A percentile compares a stretch with the other conserved stretches of the same genome.
These are phyloP conservation scores for Leucophora obtusa DNA, from an alignment of 2,888 invertebrate genomes.

Conservation along the genomic window DNA sequence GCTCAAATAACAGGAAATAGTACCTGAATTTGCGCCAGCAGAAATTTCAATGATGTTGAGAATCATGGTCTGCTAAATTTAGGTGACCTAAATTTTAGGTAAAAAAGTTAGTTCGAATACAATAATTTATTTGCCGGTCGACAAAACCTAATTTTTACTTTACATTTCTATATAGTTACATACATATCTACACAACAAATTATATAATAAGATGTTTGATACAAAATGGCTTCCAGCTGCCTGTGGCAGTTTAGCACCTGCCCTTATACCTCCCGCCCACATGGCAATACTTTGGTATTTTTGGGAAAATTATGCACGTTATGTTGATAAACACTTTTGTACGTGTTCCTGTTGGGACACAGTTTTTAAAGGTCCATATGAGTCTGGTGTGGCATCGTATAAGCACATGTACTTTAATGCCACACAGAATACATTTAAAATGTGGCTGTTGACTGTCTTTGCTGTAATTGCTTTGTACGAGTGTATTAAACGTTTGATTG, in stretches of 20 bases:
- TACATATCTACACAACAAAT: background rate
- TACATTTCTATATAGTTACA: background rate
- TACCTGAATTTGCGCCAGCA: too few relatives aligned
- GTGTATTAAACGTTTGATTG: constrained; percentile 81
- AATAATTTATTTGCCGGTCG: too few relatives aligned
- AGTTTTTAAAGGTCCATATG: constrained; percentile 86
- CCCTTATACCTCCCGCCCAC: constrained; percentile 82
- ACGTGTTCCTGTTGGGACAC: constrained; percentile 88
- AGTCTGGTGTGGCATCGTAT: constrained; percentile 84
- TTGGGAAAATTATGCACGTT: constrained; percentile 84
- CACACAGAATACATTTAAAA: constrained; percentile 83
- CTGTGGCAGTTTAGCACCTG: constrained; percentile 78
- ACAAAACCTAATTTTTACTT: background rate
- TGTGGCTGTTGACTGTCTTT: constrained; percentile 82
- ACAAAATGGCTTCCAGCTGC: constrained; percentile 77
- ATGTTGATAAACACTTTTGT: constrained; percentile 83
- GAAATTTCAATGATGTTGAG: too few relatives aligned
- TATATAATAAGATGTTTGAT: constrained; percentile 72
- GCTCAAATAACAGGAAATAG: too few relatives aligned
- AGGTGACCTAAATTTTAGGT: too few relatives aligned
- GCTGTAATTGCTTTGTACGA: constrained; percentile 82
- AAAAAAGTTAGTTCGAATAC: too few relatives aligned
- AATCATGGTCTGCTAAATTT: too few relatives aligned
- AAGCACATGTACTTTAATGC: constrained; percentile 87
- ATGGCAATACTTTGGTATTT: constrained; percentile 82